These are phyloP conservation scores for Coturnix japonica DNA, from an alignment of 2,113 vertebrate genomes.

Conservation along the genomic window DNA sequence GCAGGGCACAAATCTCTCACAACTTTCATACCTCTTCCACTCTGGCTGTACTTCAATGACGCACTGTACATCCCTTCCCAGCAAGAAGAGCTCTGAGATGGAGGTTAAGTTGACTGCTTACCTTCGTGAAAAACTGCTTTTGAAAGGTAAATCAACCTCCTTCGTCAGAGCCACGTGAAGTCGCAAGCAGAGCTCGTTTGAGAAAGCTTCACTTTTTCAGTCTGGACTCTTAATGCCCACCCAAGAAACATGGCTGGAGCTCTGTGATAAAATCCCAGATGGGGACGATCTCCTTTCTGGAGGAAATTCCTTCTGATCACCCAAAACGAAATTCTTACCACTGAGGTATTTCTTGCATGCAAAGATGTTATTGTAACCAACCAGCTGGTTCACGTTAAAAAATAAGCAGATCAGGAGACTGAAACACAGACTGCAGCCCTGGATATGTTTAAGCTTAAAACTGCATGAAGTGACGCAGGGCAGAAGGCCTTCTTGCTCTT, in stretches of 20 bases:
- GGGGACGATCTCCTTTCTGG: neutral
- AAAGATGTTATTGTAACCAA: constrained; percentile 3
- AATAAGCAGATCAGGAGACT: neutral
- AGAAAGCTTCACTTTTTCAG: neutral
- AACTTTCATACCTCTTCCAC: neutral
- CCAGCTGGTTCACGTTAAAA: constrained; percentile 28
- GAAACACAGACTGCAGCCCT: neutral
- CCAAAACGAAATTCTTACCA: constrained; percentile 17
- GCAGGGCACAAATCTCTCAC: constrained; percentile 6
- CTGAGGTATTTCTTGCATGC: constrained; percentile 29
- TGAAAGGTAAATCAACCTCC: neutral
- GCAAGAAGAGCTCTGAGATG: neutral
- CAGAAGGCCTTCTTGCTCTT: neutral
- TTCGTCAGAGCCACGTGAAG: neutral
- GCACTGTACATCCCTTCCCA: neutral
- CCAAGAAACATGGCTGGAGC: neutral
- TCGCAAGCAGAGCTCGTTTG: neutral
- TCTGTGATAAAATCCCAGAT: neutral
- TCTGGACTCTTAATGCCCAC: neutral
- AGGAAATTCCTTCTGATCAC: constrained; percentile 45
- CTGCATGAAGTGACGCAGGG: neutral
- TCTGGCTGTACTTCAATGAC: neutral
- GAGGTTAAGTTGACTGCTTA: neutral
- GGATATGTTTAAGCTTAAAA: neutral
- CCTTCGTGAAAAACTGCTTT: neutral